phyloP scores from a whole-genome alignment of 1,140 invertebrate species.

The Drosophila orosa region DNA sequence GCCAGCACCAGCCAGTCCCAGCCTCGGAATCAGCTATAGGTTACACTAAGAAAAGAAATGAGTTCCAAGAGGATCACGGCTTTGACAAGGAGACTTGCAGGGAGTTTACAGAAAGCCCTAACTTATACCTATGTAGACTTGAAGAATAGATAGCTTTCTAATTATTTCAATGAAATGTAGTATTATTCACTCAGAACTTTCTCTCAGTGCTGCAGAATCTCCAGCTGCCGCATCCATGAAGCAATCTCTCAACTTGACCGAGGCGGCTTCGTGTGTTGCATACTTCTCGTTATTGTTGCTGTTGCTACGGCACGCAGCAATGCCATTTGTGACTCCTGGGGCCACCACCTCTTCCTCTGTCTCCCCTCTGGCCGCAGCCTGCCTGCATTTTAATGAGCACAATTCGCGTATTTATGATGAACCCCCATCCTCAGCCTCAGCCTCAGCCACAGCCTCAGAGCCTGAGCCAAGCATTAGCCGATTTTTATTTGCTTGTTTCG shows the following conservation, averaged over 20 bases:
- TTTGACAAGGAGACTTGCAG: neutral
- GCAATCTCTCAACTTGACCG: slow-evolving; percentile 75
- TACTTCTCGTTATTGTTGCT: slow-evolving; percentile 54
- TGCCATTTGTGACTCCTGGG: slow-evolving; percentile 73
- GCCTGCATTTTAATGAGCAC: slow-evolving; percentile 81
- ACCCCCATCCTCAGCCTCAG: slow-evolving; percentile 1
- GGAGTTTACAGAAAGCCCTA: neutral
- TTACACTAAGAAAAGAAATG: neutral
- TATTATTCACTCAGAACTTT: neutral
- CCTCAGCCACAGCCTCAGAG: slow-evolving; percentile 1
- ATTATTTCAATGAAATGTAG: neutral
- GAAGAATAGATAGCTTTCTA: neutral
- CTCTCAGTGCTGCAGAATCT: slow-evolving; percentile 6
- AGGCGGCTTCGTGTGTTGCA: slow-evolving; percentile 68
- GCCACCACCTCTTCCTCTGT: slow-evolving; percentile 14
- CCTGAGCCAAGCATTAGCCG: slow-evolving; percentile 61
- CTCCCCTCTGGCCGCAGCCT: slow-evolving; percentile 20
- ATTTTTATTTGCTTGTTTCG: slow-evolving; percentile 80
- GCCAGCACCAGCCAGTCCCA: slow-evolving; percentile 3
- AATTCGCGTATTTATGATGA: slow-evolving; percentile 82
- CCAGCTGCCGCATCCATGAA: slow-evolving; percentile 24
- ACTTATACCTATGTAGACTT: too few species aligned
- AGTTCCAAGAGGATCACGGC: neutral
- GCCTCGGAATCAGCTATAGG: neutral
- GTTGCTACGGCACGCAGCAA: slow-evolving; percentile 72